phyloP scores from a whole-genome alignment of 2,113 vertebrate genomes.

The Hypocryptadius cinnamomeus region DNA sequence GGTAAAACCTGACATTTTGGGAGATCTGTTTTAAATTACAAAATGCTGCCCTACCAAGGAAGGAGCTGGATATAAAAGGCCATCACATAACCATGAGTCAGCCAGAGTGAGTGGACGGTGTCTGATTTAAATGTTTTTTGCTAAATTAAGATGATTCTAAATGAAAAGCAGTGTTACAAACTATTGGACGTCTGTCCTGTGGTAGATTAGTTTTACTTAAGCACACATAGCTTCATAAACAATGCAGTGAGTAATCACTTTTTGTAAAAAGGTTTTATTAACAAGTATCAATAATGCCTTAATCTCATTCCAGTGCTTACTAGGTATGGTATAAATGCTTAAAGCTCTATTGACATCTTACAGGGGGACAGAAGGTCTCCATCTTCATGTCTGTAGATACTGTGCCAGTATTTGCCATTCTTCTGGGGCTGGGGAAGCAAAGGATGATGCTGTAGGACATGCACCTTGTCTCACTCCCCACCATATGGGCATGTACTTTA shows the following conservation, averaged over 20 bases:
- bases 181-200: background rate
- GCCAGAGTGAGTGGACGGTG: background rate
- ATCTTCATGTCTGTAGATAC: background rate
- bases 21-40: background rate
- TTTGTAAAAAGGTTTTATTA: background rate
- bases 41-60: background rate
- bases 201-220: background rate
- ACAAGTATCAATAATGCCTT: background rate
- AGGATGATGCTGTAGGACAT: background rate
- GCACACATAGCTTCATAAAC: background rate
- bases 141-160: background rate
- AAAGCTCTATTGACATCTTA: background rate
- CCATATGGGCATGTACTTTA: background rate
- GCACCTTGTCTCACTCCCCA: background rate
- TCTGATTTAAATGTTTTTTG: background rate
- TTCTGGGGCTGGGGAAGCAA: background rate
- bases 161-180: background rate
- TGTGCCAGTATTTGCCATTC: background rate
- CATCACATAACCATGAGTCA: background rate
- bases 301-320: background rate
- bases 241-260: background rate
- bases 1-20: background rate
- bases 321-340: background rate
- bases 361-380: background rate
- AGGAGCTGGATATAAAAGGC: background rate